Evolutionary conservation across 1,140 invertebrate species (phyloP).

Genomic region (Drosophila fuyamai): DNA sequence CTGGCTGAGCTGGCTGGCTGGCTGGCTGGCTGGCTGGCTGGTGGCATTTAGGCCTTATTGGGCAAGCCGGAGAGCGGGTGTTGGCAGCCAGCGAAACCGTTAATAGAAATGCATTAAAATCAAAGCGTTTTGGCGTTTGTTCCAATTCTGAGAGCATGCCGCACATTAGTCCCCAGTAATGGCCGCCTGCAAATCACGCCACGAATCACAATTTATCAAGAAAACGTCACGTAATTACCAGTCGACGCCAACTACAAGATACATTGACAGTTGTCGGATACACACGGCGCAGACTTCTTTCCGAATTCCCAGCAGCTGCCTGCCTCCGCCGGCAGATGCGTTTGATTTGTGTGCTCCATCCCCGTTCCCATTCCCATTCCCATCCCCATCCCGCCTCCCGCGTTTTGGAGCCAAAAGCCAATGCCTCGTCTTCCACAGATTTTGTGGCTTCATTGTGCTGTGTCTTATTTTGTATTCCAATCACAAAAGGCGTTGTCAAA

Average conservation of each 20-base stretch:
- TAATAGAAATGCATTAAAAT: conserved; percentile 81
- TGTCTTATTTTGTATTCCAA: conserved; percentile 79
- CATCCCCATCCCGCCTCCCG: neutral
- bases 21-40: conserved; percentile 29
- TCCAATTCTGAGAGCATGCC: conserved; percentile 78
- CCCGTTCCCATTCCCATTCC: neutral
- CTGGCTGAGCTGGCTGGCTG: conserved; percentile 22
- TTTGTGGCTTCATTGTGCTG: conserved; percentile 49
- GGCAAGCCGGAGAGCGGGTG: conserved; percentile 19
- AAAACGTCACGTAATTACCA: conserved; percentile 82
- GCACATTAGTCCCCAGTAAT: conserved; percentile 77
- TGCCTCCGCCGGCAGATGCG: conserved; percentile 66
- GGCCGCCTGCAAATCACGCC: conserved; percentile 70
- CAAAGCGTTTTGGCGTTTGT: conserved; percentile 67
- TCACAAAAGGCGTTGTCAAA: conserved; percentile 80
- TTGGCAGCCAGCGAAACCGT: conserved; percentile 49
- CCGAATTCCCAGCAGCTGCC: conserved; percentile 69
- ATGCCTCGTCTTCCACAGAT: conserved; percentile 64
- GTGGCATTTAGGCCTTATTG: conserved; percentile 38
- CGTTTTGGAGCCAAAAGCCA: conserved; percentile 1
- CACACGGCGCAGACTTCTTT: conserved; percentile 59
- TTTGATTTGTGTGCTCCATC: conserved; percentile 68
- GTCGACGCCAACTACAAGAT: conserved; percentile 29
- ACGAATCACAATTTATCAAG: conserved; percentile 79
- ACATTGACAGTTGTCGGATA: conserved; percentile 27